phyloP scores from a whole-genome alignment of 2,113 vertebrate genomes.

The Etheostoma spectabile region DNA sequence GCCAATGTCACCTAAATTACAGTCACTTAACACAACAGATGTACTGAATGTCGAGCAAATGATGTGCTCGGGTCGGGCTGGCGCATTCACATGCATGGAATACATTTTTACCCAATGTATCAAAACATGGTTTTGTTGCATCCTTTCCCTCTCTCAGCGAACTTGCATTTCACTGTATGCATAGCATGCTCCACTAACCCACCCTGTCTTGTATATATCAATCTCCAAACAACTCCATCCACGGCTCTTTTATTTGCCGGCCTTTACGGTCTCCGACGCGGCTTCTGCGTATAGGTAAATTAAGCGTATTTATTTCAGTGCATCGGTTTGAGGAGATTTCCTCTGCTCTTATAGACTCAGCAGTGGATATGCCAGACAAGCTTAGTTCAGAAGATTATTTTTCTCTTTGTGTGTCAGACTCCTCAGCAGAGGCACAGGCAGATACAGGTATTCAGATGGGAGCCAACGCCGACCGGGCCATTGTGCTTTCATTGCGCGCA shows the following conservation, averaged over 20 bases:
- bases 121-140: constrained; percentile 79
- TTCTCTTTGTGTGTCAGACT: constrained; percentile 82
- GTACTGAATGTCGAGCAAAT: constrained; percentile 98
- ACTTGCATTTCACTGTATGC: constrained; percentile 78
- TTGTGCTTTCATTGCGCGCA: constrained; percentile 65
- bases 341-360: constrained; percentile 81
- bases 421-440: constrained; percentile 72
- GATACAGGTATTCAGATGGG: constrained; percentile 80
- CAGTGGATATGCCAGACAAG: constrained; percentile 80
- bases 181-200: constrained; percentile 75
- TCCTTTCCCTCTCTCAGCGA: constrained; percentile 65
- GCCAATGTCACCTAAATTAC: constrained; percentile 99
- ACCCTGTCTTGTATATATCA: constrained; percentile 71
- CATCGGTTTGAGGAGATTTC: constrained; percentile 82
- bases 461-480: constrained; percentile 73
- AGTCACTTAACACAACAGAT: constrained; percentile 99
- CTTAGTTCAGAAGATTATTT: constrained; percentile 85
- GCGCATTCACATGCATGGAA: constrained; percentile 85
- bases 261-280: constrained; percentile 70
- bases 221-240: constrained; percentile 74
- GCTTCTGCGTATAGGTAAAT: constrained; percentile 68
- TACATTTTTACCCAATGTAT: constrained; percentile 81
- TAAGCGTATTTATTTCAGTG: constrained; percentile 82
- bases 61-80: constrained; percentile 87
- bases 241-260: constrained; percentile 76